Evolutionary conservation across 2,113 vertebrate species (phyloP).

Genomic region (Callaeas wilsoni): DNA sequence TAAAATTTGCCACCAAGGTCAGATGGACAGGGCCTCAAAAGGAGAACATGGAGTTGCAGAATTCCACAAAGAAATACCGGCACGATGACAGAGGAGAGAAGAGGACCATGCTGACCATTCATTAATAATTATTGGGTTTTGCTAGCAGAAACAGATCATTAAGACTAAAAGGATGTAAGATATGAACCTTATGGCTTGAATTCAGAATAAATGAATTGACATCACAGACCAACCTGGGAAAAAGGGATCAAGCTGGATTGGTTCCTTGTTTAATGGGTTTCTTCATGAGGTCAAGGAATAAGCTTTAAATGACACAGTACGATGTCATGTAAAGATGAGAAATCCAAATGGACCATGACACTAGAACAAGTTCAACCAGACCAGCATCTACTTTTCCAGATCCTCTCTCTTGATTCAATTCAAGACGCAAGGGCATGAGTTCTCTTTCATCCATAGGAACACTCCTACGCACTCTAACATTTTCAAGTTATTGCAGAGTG

Average conservation of each 20-base stretch:
- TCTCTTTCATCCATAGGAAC: background rate
- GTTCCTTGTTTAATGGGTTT: background rate
- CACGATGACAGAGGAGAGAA: background rate
- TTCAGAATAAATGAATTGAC: rapidly evolving
- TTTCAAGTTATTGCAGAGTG: background rate
- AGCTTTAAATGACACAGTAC: background rate
- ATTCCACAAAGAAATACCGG: background rate
- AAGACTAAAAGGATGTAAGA: background rate
- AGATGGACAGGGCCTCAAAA: background rate
- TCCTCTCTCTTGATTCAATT: background rate
- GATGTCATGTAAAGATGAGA: background rate
- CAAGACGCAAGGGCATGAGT: background rate
- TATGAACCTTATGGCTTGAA: background rate
- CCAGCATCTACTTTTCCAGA: background rate
- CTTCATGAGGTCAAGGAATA: background rate
- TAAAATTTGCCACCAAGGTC: background rate
- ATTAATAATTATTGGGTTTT: background rate
- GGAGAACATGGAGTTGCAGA: background rate
- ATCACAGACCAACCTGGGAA: background rate
- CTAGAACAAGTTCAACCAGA: background rate
- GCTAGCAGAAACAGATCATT: background rate
- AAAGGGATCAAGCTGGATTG: background rate
- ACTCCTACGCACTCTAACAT: rapidly evolving
- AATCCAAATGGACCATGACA: background rate
- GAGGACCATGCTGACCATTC: background rate